Conservation (phyloP, 2,888 invertebrate genomes). For the Diaprepes abbreviatus region DNA sequence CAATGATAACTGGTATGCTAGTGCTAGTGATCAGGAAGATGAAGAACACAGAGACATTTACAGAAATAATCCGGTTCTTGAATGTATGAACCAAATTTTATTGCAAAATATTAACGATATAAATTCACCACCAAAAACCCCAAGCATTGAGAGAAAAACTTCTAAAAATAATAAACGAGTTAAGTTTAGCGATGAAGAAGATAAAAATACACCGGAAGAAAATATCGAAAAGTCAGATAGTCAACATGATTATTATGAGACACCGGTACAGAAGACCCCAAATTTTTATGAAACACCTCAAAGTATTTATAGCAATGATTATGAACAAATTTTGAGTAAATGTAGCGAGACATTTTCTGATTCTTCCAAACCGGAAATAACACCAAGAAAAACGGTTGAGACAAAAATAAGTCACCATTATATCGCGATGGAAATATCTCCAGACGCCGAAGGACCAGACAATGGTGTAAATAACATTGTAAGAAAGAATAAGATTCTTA, state of each 20-base stretch:
- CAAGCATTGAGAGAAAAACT: constrained; percentile 62
- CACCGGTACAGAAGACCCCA: constrained; percentile 65
- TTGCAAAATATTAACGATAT: constrained; percentile 78
- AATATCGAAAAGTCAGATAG: constrained; percentile 51
- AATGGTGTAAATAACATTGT: constrained; percentile 53
- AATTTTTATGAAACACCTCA: constrained; percentile 77
- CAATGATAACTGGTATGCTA: constrained; percentile 83
- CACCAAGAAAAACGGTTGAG: constrained; percentile 68
- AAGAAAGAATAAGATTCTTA: constrained; percentile 70
- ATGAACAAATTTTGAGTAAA: constrained; percentile 77
- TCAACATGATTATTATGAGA: constrained; percentile 65
- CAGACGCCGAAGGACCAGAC: constrained; percentile 62
- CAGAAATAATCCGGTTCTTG: constrained; percentile 86
- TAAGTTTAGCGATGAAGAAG: constrained; percentile 65
- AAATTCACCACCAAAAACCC: constrained; percentile 66
- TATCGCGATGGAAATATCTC: constrained; percentile 74
- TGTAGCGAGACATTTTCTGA: constrained; percentile 63
- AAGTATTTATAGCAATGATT: constrained; percentile 82
- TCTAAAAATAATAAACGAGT: constrained; percentile 62
- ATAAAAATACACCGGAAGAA: constrained; percentile 50
- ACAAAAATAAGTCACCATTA: constrained; percentile 72
- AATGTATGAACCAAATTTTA: constrained; percentile 88
- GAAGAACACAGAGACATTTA: constrained; percentile 78
- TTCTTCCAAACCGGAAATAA: constrained; percentile 65
- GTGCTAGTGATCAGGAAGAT: constrained; percentile 83